Conservation (phyloP, 2,888 invertebrate genomes). For the Hypomecis punctinalis region DNA sequence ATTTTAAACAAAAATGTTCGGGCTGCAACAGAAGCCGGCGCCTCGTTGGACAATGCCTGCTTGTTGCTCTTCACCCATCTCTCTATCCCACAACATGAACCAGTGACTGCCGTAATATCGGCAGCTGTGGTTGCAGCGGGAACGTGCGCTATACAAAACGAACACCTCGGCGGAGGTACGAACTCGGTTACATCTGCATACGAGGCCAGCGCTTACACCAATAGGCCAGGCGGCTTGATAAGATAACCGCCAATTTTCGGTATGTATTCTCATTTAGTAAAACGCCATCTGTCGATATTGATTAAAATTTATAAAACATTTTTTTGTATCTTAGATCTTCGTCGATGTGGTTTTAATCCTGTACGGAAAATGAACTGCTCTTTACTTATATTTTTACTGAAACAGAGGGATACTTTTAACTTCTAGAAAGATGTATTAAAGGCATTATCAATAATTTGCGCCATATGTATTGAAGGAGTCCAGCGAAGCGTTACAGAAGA, state of each 20-base stretch:
- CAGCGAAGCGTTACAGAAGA: too few species aligned
- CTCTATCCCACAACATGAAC: conserved; percentile 66
- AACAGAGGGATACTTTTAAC: too few species aligned
- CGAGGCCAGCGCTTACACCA: conserved; percentile 23
- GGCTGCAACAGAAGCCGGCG: conserved; percentile 79
- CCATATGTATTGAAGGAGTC: too few species aligned
- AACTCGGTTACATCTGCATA: conserved; percentile 40
- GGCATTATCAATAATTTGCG: too few species aligned
- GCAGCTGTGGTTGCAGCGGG: conserved; percentile 58
- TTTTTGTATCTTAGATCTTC: too few species aligned
- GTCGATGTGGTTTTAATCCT: not conserved
- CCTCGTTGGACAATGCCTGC: conserved; percentile 73
- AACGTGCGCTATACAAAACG: conserved; percentile 33
- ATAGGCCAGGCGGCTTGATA: conserved; percentile 41
- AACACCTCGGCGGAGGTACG: conserved; percentile 38
- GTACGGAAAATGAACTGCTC: not conserved
- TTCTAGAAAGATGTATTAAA: too few species aligned
- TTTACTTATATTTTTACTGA: too few species aligned
- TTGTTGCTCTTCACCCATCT: conserved; percentile 80
- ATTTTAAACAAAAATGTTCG: conserved; percentile 59
- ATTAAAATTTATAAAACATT: conserved; percentile 24
- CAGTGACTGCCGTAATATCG: conserved; percentile 60
- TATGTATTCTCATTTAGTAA: conserved; percentile 21
- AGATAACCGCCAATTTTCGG: conserved; percentile 18
- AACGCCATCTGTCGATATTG: conserved; percentile 61